These are phyloP conservation scores for Dasypus novemcinctus DNA, from an alignment of 2,113 vertebrate genomes.

Conservation along the genomic window DNA sequence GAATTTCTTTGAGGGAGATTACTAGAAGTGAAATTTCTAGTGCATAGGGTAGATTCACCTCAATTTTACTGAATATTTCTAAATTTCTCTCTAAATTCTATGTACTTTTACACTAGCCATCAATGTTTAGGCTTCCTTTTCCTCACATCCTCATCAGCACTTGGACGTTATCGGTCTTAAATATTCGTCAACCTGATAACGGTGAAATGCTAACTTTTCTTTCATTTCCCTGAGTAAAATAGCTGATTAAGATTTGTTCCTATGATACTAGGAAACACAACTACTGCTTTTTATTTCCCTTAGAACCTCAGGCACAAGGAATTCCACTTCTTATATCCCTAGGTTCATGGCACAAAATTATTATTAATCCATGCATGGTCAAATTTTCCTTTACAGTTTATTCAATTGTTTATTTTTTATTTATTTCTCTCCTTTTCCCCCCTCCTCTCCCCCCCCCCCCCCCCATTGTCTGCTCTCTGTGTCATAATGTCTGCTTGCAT, in stretches of 20 bases:
- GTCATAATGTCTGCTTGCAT: too few species aligned
- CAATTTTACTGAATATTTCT: conserved; percentile 17
- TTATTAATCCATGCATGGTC: background rate
- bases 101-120: background rate
- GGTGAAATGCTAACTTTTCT: background rate
- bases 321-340: background rate
- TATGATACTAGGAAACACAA: background rate
- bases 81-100: background rate
- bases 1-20: background rate
- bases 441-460: too few species aligned
- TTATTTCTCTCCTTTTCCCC: too few species aligned
- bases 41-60: background rate
- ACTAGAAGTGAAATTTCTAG: conserved; percentile 6
- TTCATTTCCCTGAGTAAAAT: background rate
- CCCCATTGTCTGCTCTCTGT: too few species aligned
- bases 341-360: background rate
- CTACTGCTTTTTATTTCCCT: background rate
- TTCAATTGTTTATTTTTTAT: too few species aligned
- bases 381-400: background rate
- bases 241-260: background rate
- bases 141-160: background rate
- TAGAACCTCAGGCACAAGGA: background rate
- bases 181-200: background rate
- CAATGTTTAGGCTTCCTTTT: background rate
- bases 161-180: background rate